Evolutionary conservation across 1,140 invertebrate species (phyloP), one percentile per base, ranked within the genome.

Genomic region (Drosophila nannoptera): DNA sequence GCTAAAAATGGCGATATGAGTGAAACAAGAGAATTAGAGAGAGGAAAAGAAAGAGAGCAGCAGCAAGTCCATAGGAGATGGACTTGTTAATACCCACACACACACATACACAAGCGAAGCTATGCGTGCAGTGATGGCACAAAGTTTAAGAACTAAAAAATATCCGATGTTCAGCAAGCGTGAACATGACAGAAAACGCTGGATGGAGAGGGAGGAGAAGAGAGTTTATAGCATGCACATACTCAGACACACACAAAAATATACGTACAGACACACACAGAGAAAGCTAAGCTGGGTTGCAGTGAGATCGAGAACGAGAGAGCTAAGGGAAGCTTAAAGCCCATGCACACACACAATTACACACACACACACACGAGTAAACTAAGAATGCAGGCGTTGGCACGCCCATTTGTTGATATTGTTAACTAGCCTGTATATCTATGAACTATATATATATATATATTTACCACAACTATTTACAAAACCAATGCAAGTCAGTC

Each of bases 381-480:
- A 64, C 60, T 69, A 65, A 65, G 60, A 64, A 64, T 56, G 67
- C 60, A 64, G 66, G 60, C 66, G 56, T 62, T 14, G 31, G 33
- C 45, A 50, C 61, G 65, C 75, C 64, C 46, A 56, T 78, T 56
- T 74, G 76, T 80, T 82, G 68, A 82, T 83, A 82, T 82, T 83
- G 78, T 78, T 82, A 83, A 83, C 75, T 81, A 77, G 71, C 77
- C 58, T 56, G 63, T 77, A 38, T 74, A 70, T 70, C 68, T 74
- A 48, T 43, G 40, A 53, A 70, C 62, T 65, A 64, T 63, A 54
- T 66, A 68, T 73, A 62, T 69, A 62, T 69, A 69, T 59, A 68
- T 73, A 63, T 63, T 69, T 69, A 69, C 66, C 63, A 69, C 55
- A 73, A 73, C 66, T 62, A 69, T 72, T 67, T 72, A 72, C 69